These are phyloP conservation scores for Tetraneura akinire DNA, from an alignment of 1,140 invertebrate species.

Conservation along the genomic window DNA sequence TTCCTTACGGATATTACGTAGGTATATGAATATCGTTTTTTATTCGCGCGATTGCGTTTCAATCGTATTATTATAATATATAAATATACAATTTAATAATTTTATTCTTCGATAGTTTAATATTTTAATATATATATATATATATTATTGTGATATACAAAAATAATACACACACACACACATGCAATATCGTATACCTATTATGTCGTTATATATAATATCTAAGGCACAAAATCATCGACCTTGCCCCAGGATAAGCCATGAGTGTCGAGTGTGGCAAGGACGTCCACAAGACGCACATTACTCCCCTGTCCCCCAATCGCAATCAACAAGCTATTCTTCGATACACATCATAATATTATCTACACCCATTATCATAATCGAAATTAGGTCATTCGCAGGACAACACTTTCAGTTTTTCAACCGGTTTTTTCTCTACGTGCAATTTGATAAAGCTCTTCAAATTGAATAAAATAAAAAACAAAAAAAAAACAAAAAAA, in stretches of 20 bases:
- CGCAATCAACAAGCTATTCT: background rate
- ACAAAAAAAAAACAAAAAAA: background rate
- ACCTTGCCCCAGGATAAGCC: conserved; percentile 30
- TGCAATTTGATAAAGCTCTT: background rate
- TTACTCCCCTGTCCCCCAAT: conserved; percentile 18
- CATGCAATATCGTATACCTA: background rate
- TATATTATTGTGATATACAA: no score
- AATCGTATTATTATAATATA: no score
- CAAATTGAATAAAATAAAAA: background rate
- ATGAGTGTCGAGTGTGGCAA: conserved; percentile 44
- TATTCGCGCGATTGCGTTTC: no score
- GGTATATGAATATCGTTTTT: no score
- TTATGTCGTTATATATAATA: background rate
- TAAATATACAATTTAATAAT: no score
- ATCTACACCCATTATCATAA: conserved; percentile 41
- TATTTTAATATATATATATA: no score
- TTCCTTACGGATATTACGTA: no score
- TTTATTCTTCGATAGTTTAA: no score
- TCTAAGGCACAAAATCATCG: background rate
- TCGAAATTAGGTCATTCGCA: conserved; percentile 27
- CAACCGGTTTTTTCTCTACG: conserved; percentile 36
- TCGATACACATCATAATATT: background rate
- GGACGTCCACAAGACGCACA: conserved; percentile 20
- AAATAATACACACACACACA: background rate
- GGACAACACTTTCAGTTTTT: conserved; percentile 47